Conservation (phyloP, 2,113 vertebrate species). For the Pachycephala philippinensis region DNA sequence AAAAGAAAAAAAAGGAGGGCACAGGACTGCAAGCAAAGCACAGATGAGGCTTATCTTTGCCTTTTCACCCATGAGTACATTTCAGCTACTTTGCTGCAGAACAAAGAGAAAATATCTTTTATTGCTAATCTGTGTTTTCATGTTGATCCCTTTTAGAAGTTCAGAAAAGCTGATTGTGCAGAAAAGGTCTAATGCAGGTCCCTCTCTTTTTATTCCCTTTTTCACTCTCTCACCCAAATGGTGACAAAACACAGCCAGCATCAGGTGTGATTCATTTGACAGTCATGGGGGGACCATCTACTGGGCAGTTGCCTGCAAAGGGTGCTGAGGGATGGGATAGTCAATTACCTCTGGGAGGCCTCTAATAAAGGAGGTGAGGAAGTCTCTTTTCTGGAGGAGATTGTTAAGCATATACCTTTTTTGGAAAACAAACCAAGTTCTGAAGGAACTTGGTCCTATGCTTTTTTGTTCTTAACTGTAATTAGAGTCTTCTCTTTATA, state of each 20-base stretch:
- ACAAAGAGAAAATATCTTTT: background rate
- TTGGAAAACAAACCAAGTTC: background rate
- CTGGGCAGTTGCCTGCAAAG: fast-evolving
- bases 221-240: fast-evolving
- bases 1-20: background rate
- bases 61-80: background rate
- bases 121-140: background rate
- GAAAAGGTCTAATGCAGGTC: background rate
- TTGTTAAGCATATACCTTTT: background rate
- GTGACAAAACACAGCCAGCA: background rate
- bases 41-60: background rate
- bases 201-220: background rate
- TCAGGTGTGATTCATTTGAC: background rate
- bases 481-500: background rate
- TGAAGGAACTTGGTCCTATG: background rate
- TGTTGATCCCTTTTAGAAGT: background rate
- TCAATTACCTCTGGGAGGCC: background rate
- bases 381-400: background rate
- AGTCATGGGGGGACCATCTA: fast-evolving
- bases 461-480: background rate
- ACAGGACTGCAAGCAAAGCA: background rate
- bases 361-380: background rate
- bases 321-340: background rate
- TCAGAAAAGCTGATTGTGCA: background rate
- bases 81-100: background rate